A percentile compares a stretch with the other conserved stretches of the same genome.
phyloP scores from a whole-genome alignment of 2,797 vertebrate species.

The Cossypha dichroa region DNA sequence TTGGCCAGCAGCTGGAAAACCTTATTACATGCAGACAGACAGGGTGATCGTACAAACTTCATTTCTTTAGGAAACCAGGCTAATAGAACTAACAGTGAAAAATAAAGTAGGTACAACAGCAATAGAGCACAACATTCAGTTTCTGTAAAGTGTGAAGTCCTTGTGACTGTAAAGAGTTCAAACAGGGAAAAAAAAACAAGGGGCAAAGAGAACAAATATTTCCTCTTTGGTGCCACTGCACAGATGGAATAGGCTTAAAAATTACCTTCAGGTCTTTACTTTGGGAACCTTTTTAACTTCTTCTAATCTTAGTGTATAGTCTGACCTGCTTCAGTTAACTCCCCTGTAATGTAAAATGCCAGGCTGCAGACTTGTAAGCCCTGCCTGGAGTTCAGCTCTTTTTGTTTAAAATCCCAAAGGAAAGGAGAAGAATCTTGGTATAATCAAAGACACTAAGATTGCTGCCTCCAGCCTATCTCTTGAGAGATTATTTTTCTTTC shows the following conservation, averaged over 20 bases:
- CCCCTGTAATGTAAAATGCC: neutral
- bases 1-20: neutral
- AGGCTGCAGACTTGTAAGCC: neutral
- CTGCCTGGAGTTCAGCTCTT: neutral
- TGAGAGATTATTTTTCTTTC: neutral
- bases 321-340: neutral
- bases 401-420: neutral
- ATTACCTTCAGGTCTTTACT: neutral
- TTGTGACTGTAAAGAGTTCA: neutral
- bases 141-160: neutral
- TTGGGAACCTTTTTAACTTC: neutral
- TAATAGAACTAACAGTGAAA: constrained; percentile 4
- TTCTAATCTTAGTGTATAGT: neutral
- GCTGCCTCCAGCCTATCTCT: neutral
- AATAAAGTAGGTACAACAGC: neutral
- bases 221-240: neutral
- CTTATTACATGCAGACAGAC: neutral
- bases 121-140: neutral
- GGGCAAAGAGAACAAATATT: neutral
- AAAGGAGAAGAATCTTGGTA: neutral
- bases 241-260: neutral
- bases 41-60: accelerated
- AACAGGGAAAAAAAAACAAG: neutral
- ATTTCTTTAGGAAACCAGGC: neutral
- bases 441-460: neutral